Base-by-base conservation (phyloP, 2,797 vertebrate genomes). In the Aselliscus stoliczkanus region DNA sequence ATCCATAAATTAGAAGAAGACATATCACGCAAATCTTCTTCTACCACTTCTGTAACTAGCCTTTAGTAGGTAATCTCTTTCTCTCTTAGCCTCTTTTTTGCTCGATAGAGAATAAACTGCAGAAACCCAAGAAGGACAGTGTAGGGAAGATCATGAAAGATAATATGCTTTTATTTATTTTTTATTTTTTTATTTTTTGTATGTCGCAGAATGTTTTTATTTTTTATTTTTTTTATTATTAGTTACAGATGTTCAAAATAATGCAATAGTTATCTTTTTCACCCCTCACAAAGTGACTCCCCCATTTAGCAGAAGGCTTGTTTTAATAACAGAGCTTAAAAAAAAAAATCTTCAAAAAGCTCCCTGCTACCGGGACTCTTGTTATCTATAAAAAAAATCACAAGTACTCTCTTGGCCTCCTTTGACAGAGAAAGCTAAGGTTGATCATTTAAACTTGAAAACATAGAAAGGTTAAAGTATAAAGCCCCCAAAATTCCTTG, bases 371-470 rank as follows among this genome's bases (percentile, higher is more conserved):
- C 18, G 34, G 25, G 0, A 27, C 8, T 77, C 54, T 73, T 90
- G 21, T 84, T 93, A 69, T 56, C 31, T 75, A 77, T 1, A 1
- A 10, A 29, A 73, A 37, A 29, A 7, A 21, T 70, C 5, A 60
- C 5, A 47, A 76, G 25, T 87, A 67, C 7, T 82, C 5, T 11
- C 13, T 91, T 92, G 54, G 11, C 15, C 37, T 91, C 31, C 64
- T 80, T 90, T 95, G 42, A 95, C 37, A 93, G 27, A 87, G 44
- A 92, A 92, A 90, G 73, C 31, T 34, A 92, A 95, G 56, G 21
- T 90, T 85, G 73, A 64, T 44, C 56, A 72, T 95, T 94, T 96
- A 93, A 97, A 25, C 42, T 90, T 84, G 31, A 96, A 97, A 96
- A 90, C 42, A 96, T 44, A 84, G 47, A 77, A 91, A 95, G 21